Evolutionary conservation across 2,888 invertebrate species (phyloP), one percentile per base, ranked within the genome.

Genomic region (Nymphalis c-album): DNA sequence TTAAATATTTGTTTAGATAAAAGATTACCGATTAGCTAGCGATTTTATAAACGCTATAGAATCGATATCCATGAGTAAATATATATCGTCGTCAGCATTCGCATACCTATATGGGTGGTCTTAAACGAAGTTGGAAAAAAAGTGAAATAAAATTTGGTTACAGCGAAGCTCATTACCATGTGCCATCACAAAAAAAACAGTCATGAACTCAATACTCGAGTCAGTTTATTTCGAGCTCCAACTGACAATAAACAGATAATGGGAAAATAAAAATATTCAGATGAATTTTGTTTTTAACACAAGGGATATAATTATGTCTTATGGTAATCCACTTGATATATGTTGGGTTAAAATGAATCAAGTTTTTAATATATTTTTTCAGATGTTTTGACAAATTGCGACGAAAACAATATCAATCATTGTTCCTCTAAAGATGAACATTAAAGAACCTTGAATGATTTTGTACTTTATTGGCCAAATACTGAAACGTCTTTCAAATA

Each of bases 131-230:
- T 22, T 26, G 53, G 26, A 26, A 17, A 60, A 46, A 60, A 60
- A 46, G 47, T 47, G 8, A 60, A 46, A 60, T 60, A 60, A 46
- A 60, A 60, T 60, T 60, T 47, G 60, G 60, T 60, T 60, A 60
- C 60, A 60, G 47, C 60, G 47, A n/a, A 57, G 60, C 60, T 60
- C 60, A 60, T 60, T 60, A 60, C 60, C 47, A 60, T 60, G 47
- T 60, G 47, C 60, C 47, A 47, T 60, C 22, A 16, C 16, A 26
- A 60, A 60, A 60, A 60, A 57, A 57, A 57, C 57, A 57, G 18
- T 57, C 57, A 40, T 57, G 57, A 57, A 57, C 57, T 57, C 57
- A 57, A 47, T 8, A 60, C 46, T 47, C 47, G 26, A 60, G 47
- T 16, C 46, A 47, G 60, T 60, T 60, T 47, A 47, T 60, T 47